Percentiles rank a stretch among this genome's conserved stretches.
Conservation (phyloP, 2,888 invertebrate species). For the Zaprionus lineosus region DNA sequence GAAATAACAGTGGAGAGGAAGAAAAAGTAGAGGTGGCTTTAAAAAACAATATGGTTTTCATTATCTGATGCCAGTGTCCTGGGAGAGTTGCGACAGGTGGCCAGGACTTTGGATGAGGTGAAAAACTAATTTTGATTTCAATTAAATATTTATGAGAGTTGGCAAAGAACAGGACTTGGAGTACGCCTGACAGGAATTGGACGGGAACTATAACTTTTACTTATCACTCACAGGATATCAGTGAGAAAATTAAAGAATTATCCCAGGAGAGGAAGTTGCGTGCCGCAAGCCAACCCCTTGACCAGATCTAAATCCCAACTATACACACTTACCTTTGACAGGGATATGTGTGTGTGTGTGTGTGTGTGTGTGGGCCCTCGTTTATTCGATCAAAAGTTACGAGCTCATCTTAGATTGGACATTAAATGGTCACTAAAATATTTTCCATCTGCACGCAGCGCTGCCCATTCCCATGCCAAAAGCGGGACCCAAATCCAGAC, state of each 20-base stretch:
- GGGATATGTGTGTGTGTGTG: conserved; percentile 21
- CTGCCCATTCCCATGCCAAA: conserved; percentile 30
- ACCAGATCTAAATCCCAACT: conserved; percentile 22
- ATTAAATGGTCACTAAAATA: conserved; percentile 82
- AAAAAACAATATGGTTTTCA: conserved; percentile 39
- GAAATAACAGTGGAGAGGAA: conserved; percentile 29
- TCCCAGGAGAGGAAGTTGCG: conserved; percentile 71
- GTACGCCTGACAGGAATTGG: too few species aligned
- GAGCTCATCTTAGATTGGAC: conserved; percentile 81
- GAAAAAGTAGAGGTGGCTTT: conserved; percentile 1
- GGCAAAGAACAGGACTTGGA: conserved; percentile 2
- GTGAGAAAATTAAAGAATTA: conserved; percentile 79
- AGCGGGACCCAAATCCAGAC: conserved; percentile 3
- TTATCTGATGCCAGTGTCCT: conserved; percentile 26
- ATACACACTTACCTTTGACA: conserved; percentile 14
- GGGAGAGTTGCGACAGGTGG: conserved; percentile 9
- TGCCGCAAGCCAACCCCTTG: conserved; percentile 55
- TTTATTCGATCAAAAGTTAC: conserved; percentile 83
- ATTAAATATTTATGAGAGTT: conserved; percentile 72
- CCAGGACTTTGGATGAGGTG: conserved; percentile 14
- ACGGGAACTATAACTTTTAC: conserved; percentile 79
- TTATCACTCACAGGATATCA: conserved; percentile 78
- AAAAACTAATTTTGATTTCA: conserved; percentile 74
- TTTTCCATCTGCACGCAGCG: conserved; percentile 80
- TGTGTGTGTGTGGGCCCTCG: conserved; percentile 43